Conservation (phyloP, 2,888 invertebrate species). For the Drosophila vallismaia region DNA sequence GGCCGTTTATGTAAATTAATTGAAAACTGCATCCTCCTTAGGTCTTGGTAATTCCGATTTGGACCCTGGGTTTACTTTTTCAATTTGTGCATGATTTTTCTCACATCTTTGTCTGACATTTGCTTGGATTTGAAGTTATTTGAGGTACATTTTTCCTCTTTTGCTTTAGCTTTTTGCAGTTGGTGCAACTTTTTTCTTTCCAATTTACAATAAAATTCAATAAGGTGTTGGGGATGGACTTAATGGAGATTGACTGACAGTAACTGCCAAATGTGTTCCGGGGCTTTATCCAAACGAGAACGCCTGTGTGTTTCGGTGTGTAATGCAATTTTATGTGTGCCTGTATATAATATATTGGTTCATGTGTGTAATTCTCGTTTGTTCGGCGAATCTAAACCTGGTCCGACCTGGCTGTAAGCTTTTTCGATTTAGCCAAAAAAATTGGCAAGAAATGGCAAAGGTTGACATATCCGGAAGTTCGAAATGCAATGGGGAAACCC, state of each 20-base stretch:
- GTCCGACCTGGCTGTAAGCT: constrained; percentile 39
- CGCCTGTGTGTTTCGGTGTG: constrained; percentile 27
- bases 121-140: constrained; percentile 11
- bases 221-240: constrained; percentile 73
- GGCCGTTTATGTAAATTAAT: constrained; percentile 73
- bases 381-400: constrained; percentile 55
- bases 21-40: constrained; percentile 31
- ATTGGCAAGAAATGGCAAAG: constrained; percentile 48
- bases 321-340: constrained; percentile 28
- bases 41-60: not conserved
- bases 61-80: constrained; percentile 10
- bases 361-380: constrained; percentile 13
- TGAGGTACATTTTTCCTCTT: constrained; percentile 12
- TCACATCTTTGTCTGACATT: constrained; percentile 41
- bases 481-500: constrained; percentile 17
- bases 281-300: constrained; percentile 15
- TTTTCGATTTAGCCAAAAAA: constrained; percentile 22
- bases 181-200: constrained; percentile 54
- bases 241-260: constrained; percentile 80
- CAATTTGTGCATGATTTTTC: constrained; percentile 48
- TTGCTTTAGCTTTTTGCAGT: constrained; percentile 53
- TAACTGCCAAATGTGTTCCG: constrained; percentile 68
- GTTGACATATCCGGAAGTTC: constrained; percentile 28
- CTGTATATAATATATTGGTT: constrained; percentile 14
- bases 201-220: constrained; percentile 80